These are phyloP conservation scores for Aplochiton taeniatus DNA, from an alignment of 2,797 vertebrate species.

Conservation along the genomic window DNA sequence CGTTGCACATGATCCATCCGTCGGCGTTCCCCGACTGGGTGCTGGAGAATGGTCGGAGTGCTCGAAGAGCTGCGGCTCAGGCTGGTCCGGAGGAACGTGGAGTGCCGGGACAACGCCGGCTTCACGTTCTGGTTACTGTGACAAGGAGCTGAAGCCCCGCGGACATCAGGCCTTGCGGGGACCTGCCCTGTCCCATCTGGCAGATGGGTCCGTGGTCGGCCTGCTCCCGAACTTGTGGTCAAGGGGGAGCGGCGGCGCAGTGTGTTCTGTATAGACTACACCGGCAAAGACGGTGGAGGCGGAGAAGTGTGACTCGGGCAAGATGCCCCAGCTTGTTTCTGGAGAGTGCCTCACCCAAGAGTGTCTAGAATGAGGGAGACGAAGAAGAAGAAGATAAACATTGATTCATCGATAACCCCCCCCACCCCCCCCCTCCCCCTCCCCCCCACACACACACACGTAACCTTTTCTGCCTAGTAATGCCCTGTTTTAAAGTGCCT, in stretches of 20 bases:
- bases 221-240: constrained; percentile 84
- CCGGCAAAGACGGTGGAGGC: constrained; percentile 71
- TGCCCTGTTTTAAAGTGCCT: constrained; percentile 11
- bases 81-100: constrained; percentile 91
- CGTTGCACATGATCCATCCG: constrained; percentile 79
- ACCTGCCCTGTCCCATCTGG: constrained; percentile 88
- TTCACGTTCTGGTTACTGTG: constrained; percentile 78
- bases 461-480: constrained; percentile 48
- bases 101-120: constrained; percentile 81
- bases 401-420: constrained; percentile 47
- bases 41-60: constrained; percentile 91
- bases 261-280: constrained; percentile 80
- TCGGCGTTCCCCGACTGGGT: constrained; percentile 84
- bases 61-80: constrained; percentile 88
- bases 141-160: constrained; percentile 82
- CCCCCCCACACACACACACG: too few species aligned
- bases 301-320: constrained; percentile 76
- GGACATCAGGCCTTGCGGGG: constrained; percentile 87
- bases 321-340: constrained; percentile 64
- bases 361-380: constrained; percentile 70
- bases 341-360: constrained; percentile 72
- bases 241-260: constrained; percentile 78
- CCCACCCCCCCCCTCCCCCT: background rate
- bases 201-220: constrained; percentile 82
- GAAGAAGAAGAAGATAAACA: constrained; percentile 5